These are phyloP conservation scores for Heteronetta atricapilla DNA, from an alignment of 2,113 vertebrate genomes.

Conservation along the genomic window DNA sequence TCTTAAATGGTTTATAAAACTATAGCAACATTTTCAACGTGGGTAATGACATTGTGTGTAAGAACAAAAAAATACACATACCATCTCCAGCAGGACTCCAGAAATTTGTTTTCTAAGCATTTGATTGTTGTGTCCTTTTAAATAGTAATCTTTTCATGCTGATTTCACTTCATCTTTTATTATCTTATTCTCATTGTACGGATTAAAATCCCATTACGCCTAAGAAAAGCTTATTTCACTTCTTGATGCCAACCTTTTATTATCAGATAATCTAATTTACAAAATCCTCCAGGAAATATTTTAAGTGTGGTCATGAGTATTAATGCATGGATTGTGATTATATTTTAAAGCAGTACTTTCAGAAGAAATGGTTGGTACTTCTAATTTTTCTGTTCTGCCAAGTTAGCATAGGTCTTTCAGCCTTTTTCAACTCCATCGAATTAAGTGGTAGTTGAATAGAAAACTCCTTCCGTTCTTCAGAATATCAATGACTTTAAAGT, in stretches of 20 bases:
- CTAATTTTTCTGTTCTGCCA: background rate
- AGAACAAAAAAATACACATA: background rate
- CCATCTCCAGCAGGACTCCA: background rate
- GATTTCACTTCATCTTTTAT: background rate
- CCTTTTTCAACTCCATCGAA: background rate
- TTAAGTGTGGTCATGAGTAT: background rate
- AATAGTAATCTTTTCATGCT: background rate
- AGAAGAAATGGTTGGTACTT: background rate
- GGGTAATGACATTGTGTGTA: background rate
- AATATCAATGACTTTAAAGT: background rate
- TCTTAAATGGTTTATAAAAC: background rate
- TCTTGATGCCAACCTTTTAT: background rate
- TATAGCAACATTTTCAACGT: background rate
- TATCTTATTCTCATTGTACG: constrained; percentile 3
- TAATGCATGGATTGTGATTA: background rate
- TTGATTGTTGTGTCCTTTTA: background rate
- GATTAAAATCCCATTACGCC: constrained; percentile 24
- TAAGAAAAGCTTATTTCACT: constrained; percentile 6
- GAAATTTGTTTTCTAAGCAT: background rate
- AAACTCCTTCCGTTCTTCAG: background rate
- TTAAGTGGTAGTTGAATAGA: background rate
- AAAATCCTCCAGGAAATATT: background rate
- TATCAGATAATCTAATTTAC: constrained; percentile 9
- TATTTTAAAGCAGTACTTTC: background rate
- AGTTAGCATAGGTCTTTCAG: background rate